Percentiles rank a stretch among this genome's conserved stretches.
These are phyloP conservation scores for Drosophila pectinifera DNA, from an alignment of 1,140 invertebrate genomes.

Conservation along the genomic window DNA sequence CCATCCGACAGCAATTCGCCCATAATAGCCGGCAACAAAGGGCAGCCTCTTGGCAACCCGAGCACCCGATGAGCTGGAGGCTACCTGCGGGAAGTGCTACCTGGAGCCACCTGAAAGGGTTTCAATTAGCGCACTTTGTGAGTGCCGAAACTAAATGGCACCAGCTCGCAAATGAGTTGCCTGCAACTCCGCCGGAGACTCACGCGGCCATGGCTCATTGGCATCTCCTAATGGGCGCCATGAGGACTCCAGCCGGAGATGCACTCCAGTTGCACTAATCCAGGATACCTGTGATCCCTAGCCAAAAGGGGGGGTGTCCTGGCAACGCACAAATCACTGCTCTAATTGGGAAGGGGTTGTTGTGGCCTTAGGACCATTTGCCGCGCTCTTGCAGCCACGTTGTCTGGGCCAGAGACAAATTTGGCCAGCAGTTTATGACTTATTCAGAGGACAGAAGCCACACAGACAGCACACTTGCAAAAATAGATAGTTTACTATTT, in stretches of 20 bases:
- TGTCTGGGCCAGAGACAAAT: conserved; percentile 19
- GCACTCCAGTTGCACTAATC: conserved; percentile 29
- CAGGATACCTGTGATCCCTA: neutral
- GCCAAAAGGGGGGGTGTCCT: neutral
- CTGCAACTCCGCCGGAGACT: conserved; percentile 2
- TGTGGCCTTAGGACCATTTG: conserved; percentile 17
- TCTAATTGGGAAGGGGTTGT: conserved; percentile 27
- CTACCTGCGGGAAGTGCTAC: conserved; percentile 2
- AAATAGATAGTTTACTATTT: conserved; percentile 3
- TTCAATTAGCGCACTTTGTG: conserved; percentile 46
- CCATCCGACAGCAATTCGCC: conserved; percentile 47
- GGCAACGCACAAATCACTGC: conserved; percentile 35
- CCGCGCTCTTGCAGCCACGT: neutral
- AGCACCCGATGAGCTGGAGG: conserved; percentile 27
- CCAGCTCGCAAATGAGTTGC: conserved; percentile 21
- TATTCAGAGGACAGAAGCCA: conserved; percentile 12
- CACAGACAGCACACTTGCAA: neutral
- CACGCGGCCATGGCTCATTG: conserved; percentile 51
- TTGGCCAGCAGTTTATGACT: conserved; percentile 41
- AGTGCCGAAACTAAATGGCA: conserved; percentile 21
- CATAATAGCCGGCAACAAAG: conserved; percentile 47
- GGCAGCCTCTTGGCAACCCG: conserved; percentile 9
- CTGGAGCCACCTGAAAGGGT: conserved; percentile 22
- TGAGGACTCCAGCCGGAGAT: conserved; percentile 23
- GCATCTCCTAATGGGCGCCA: conserved; percentile 47